These are phyloP conservation scores for Beris chalybata DNA, from an alignment of 2,888 invertebrate species.

Conservation along the genomic window DNA sequence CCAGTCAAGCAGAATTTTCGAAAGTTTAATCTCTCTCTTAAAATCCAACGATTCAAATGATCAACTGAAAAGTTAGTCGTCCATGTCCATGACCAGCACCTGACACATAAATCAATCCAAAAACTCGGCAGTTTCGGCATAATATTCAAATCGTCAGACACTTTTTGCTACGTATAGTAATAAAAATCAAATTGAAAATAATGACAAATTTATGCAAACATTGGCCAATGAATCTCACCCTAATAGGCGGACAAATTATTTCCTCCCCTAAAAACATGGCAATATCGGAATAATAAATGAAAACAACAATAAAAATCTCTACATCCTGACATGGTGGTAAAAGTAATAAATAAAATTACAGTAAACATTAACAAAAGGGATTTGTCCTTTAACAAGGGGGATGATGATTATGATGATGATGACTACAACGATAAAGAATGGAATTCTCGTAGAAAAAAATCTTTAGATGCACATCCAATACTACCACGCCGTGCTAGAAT, in stretches of 20 bases:
- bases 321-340: constrained; percentile 30
- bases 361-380: constrained; percentile 34
- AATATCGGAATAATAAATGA: constrained; percentile 21
- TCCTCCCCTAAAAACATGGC: constrained; percentile 22
- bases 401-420: constrained; percentile 22
- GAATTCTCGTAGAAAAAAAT: too few relatives aligned
- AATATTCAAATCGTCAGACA: too few relatives aligned
- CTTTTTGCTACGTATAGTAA: background rate
- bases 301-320: constrained; percentile 28
- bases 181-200: constrained; percentile 31
- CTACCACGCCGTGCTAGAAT: too few relatives aligned
- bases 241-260: constrained; percentile 31
- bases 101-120: too few relatives aligned
- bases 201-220: constrained; percentile 26
- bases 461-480: too few relatives aligned
- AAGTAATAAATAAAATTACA: constrained; percentile 38
- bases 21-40: too few relatives aligned
- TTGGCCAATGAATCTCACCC: constrained; percentile 28
- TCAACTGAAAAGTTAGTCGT: too few relatives aligned
- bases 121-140: too few relatives aligned
- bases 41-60: too few relatives aligned
- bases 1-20: too few relatives aligned
- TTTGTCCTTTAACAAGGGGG: constrained; percentile 24
- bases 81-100: too few relatives aligned
- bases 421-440: constrained; percentile 4